A percentile compares a stretch with the other conserved stretches of the same genome.
Evolutionary conservation across 2,113 vertebrate species (phyloP).

Genomic region (Chamaetylas fuelleborni): DNA sequence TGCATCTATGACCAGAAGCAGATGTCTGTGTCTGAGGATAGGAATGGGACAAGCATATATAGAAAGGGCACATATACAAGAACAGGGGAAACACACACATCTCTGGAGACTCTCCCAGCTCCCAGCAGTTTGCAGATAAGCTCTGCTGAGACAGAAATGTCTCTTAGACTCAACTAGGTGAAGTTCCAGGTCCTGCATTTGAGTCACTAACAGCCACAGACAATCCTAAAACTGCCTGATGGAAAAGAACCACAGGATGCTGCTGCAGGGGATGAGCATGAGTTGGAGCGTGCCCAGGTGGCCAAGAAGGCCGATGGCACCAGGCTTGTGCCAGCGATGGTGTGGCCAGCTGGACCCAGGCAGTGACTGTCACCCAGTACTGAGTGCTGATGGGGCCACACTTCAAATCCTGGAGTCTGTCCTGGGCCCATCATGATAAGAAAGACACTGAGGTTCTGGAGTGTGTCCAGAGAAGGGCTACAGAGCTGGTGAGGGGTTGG

Average conservation of each 20-base stretch:
- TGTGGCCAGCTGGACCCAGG: not conserved
- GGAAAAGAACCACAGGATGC: not conserved
- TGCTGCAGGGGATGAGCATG: not conserved
- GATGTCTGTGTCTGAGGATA: fast-evolving
- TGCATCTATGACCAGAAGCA: not conserved
- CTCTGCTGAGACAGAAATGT: not conserved
- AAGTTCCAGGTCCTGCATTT: not conserved
- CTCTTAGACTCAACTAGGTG: not conserved
- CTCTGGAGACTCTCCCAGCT: not conserved
- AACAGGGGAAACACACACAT: not conserved
- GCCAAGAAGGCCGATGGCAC: not conserved
- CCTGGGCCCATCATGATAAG: no score
- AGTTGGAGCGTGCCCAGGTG: not conserved
- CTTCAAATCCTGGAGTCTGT: not conserved
- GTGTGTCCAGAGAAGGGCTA: no score
- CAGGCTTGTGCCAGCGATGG: not conserved
- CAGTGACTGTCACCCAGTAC: not conserved
- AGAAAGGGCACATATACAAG: not conserved
- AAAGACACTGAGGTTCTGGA: not conserved
- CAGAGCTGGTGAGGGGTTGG: not conserved
- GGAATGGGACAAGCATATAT: not conserved
- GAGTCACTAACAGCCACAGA: not conserved
- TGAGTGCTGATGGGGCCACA: not conserved
- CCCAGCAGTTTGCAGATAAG: not conserved
- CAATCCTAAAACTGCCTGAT: not conserved